Base-by-base conservation (phyloP, 2,888 invertebrate genomes). In the Meghimatium bilineatum region DNA sequence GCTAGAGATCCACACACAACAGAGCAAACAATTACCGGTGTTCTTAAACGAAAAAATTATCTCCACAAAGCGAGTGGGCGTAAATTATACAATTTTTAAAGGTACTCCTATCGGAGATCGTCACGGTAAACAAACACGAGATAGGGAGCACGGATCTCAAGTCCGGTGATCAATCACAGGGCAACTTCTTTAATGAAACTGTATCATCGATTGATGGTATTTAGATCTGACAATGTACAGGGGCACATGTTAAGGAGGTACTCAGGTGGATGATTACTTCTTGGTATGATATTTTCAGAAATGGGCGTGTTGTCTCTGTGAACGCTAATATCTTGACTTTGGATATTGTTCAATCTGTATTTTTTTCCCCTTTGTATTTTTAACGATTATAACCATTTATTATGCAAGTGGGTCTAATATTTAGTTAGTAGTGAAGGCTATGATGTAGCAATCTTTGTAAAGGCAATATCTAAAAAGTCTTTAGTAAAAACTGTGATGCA, bases 111-210 rank as follows among this genome's bases (percentile, higher is more conserved):
- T 69, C 34, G 0, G 56, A 80, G 60, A 34, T n/a, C 12, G 38
- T 49, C 32, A 34, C 36, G 80, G 80, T 71, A 80, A 80, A 80
- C 80, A 80, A 80, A 80, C 60, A 44, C 67, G 3, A 67, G 66
- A 66, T 67, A 14, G 49, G 52, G 38, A 20, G 36, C 23, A 44
- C 32, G 67, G n/a, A 29, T 49, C 14, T 17, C 49, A 20, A 44
- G 79, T 1, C 26, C 20, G 29, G 79, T 67, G 67, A 67, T 44
- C 29, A 77, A 60, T 60, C 10, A 26, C 23, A 32, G 20, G 44
- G 10, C 32, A 20, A 32, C 8, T 34, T 56, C 32, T 75, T 49
- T 75, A 34, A 34, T 20, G 49, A 49, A 52, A 49, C 38, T 26
- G 71, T 74, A 5, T 5, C 5, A 52, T 74, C 72, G 44, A 72